Evolutionary conservation across 2,797 vertebrate genomes (phyloP).

Genomic region (Acipenser oxyrinchus): DNA sequence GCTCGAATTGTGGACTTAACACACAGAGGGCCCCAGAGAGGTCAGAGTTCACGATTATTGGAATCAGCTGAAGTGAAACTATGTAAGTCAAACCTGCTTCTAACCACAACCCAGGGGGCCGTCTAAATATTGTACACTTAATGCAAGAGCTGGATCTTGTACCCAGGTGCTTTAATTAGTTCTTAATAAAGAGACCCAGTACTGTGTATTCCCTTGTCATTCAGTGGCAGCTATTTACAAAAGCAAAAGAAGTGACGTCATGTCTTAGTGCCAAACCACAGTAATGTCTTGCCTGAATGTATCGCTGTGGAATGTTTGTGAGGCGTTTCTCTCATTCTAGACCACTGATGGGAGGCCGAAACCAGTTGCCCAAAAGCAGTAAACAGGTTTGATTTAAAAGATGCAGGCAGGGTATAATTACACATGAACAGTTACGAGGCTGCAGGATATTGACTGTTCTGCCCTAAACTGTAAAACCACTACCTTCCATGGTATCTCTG

Average conservation of each 20-base stretch:
- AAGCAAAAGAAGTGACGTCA: not conserved
- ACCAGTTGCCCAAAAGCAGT: no score
- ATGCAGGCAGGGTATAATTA: no score
- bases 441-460: not conserved
- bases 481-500: no score
- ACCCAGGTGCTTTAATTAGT: no score
- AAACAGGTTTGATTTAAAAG: no score
- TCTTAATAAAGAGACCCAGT: no score
- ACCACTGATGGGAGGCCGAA: constrained; percentile 26
- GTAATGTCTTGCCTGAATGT: not conserved
- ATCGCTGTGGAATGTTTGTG: constrained; percentile 30
- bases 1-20: not conserved
- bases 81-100: not conserved
- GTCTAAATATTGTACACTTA: no score
- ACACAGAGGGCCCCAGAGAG: not conserved
- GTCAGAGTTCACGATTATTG: not conserved
- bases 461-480: no score
- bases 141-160: no score
- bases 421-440: constrained; percentile 31
- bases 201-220: no score
- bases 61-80: not conserved
- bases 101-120: no score
- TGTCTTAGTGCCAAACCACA: not conserved
- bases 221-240: no score
- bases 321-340: constrained; percentile 30